These are phyloP conservation scores for Bovichtus diacanthus DNA, from an alignment of 2,797 vertebrate species.

Conservation along the genomic window DNA sequence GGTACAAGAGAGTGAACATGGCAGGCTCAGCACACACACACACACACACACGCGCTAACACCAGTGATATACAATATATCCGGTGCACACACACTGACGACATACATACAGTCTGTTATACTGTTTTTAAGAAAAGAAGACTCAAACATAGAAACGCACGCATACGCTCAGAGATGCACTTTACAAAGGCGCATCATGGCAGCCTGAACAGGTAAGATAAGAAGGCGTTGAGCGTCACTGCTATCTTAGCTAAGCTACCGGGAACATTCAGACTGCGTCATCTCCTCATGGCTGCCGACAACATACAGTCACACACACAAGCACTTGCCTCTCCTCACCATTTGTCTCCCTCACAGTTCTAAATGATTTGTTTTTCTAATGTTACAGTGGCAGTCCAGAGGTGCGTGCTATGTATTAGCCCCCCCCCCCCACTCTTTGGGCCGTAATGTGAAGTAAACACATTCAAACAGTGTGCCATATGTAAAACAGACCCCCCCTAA, in stretches of 20 bases:
- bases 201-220: conserved; percentile 60
- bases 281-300: conserved; percentile 64
- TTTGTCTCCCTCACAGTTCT: conserved; percentile 48
- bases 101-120: conserved; percentile 46
- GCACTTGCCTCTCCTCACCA: conserved; percentile 24
- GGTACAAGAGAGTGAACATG: conserved; percentile 75
- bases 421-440: neutral
- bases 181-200: conserved; percentile 52
- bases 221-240: conserved; percentile 51
- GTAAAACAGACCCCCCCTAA: conserved; percentile 71
- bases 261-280: conserved; percentile 59
- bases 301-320: conserved; percentile 36
- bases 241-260: conserved; percentile 41
- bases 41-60: too few species aligned
- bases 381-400: conserved; percentile 68
- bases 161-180: conserved; percentile 55
- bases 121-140: conserved; percentile 54
- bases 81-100: conserved; percentile 23
- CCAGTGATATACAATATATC: conserved; percentile 11
- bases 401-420: conserved; percentile 64
- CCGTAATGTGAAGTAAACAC: conserved; percentile 74
- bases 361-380: conserved; percentile 72
- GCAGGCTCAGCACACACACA: conserved; percentile 65
- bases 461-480: conserved; percentile 72
- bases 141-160: conserved; percentile 36